phyloP scores from a whole-genome alignment of 2,888 invertebrate species.

The Coelopa pilipes region DNA sequence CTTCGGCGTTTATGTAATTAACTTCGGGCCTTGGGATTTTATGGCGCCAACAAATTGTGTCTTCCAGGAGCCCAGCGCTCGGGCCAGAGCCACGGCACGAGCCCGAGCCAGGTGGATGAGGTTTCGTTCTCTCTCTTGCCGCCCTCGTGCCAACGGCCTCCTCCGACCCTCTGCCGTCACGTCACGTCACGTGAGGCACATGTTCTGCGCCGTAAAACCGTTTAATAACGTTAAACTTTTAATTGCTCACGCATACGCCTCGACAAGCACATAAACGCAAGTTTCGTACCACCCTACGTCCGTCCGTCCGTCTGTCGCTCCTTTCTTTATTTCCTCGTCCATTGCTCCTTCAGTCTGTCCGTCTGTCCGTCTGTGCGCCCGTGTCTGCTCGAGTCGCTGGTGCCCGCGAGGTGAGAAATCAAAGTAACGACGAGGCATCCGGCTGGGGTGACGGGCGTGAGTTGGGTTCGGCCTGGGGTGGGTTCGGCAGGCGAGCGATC shows the following conservation, averaged over 20 bases:
- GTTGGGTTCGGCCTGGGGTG: neutral
- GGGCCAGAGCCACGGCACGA: too few relatives aligned
- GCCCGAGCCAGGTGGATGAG: too few relatives aligned
- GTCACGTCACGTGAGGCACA: neutral
- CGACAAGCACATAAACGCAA: constrained; percentile 40
- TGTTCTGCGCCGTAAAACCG: constrained; percentile 55
- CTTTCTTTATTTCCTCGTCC: too few relatives aligned
- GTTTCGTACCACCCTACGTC: neutral
- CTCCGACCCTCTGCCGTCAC: too few relatives aligned
- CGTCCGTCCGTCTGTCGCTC: neutral
- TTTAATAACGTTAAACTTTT: constrained; percentile 65
- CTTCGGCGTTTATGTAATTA: constrained; percentile 7
- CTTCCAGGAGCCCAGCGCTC: too few relatives aligned
- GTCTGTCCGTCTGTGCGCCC: constrained; percentile 26
- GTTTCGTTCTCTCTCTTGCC: too few relatives aligned
- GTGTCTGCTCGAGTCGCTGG: constrained; percentile 12
- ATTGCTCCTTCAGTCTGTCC: too few relatives aligned
- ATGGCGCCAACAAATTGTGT: neutral
- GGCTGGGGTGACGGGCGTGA: neutral
- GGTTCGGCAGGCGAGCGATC: constrained; percentile 36
- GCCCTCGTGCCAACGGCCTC: too few relatives aligned
- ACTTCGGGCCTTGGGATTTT: constrained; percentile 5
- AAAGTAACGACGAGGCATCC: neutral
- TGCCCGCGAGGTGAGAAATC: constrained; percentile 34
- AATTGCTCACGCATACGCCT: constrained; percentile 55